These are phyloP conservation scores for Parazoanthus darwini DNA, from an alignment of 92 coral and sea anemone genomes.

Conservation along the genomic window DNA sequence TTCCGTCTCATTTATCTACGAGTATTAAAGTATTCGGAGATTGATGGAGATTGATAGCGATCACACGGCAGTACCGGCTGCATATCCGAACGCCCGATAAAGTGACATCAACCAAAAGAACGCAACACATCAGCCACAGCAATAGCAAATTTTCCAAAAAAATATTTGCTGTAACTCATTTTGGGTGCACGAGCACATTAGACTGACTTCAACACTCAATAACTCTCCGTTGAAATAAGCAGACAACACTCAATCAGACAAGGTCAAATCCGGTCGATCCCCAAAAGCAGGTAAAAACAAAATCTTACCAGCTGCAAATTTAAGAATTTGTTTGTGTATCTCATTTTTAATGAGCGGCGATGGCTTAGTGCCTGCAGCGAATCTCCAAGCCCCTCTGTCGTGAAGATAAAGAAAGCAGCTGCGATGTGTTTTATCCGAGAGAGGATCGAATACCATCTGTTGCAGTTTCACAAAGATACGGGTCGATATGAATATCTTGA, in stretches of 20 bases:
- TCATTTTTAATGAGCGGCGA: background rate
- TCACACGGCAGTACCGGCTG: background rate
- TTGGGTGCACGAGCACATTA: background rate
- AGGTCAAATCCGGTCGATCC: background rate
- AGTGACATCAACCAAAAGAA: too few relatives aligned
- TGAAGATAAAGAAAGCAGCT: background rate
- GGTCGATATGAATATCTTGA: background rate
- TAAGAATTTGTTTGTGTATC: background rate
- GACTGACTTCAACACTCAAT: background rate
- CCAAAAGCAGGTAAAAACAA: background rate
- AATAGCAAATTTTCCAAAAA: too few relatives aligned
- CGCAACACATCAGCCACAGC: too few relatives aligned
- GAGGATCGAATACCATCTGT: slow-evolving; percentile 19
- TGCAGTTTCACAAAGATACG: background rate
- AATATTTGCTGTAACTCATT: too few relatives aligned
- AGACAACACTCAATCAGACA: background rate
- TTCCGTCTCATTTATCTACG: background rate
- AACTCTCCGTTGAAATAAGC: background rate
- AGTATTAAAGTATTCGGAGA: too few relatives aligned
- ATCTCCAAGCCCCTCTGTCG: background rate
- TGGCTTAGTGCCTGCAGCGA: background rate
- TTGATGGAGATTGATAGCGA: too few relatives aligned
- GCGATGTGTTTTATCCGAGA: background rate
- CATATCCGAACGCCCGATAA: background rate
- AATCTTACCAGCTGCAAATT: slow-evolving; percentile 2